These are phyloP conservation scores for Aphis craccivora DNA, from an alignment of 1,140 invertebrate genomes.

Conservation along the genomic window DNA sequence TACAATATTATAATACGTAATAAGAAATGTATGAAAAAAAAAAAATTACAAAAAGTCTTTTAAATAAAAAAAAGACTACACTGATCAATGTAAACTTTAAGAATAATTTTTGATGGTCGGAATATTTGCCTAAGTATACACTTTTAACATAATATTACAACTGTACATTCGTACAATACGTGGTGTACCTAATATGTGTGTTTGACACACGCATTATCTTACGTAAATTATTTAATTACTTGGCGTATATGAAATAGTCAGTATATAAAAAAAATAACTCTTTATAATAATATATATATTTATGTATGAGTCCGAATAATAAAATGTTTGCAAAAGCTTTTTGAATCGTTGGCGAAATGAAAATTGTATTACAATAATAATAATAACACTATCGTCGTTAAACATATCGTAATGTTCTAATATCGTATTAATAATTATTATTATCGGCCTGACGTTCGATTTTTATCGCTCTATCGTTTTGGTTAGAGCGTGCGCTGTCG, in stretches of 20 bases:
- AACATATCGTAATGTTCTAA: background rate
- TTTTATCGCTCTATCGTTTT: background rate
- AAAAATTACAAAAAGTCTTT: slow-evolving; percentile 41
- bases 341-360: background rate
- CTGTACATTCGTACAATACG: background rate
- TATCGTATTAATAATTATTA: background rate
- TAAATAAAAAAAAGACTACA: background rate
- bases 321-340: slow-evolving; percentile 33
- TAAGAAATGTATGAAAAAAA: slow-evolving; percentile 3
- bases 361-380: slow-evolving; percentile 26
- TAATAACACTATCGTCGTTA: background rate
- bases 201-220: too few relatives aligned
- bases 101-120: background rate
- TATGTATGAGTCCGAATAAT: slow-evolving; percentile 20
- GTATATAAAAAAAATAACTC: slow-evolving; percentile 31
- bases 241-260: slow-evolving; percentile 16
- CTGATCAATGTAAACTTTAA: background rate
- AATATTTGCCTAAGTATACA: slow-evolving; percentile 3
- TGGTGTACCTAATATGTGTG: background rate
- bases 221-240: background rate
- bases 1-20: slow-evolving; percentile 27
- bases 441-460: background rate
- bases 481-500: background rate
- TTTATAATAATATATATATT: slow-evolving; percentile 2
- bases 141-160: background rate